These are phyloP conservation scores for Trogon surrucura DNA, from an alignment of 2,113 vertebrate genomes.

Conservation along the genomic window DNA sequence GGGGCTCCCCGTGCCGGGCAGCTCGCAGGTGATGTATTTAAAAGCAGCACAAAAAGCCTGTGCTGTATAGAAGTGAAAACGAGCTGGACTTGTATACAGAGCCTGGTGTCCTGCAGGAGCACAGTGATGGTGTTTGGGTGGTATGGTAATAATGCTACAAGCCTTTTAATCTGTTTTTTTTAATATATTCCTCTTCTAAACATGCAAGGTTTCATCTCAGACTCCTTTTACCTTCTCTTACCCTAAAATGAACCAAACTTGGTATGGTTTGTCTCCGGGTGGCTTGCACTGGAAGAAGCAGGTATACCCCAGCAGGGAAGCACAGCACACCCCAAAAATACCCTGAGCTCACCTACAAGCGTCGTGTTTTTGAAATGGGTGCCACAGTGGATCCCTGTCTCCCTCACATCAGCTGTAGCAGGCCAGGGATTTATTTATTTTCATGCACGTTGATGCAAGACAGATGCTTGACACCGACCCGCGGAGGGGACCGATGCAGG, in stretches of 20 bases:
- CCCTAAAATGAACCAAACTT: neutral
- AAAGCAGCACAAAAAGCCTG: neutral
- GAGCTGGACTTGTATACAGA: neutral
- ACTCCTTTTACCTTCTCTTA: neutral
- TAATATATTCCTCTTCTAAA: neutral
- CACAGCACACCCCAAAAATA: rapidly evolving
- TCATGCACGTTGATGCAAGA: neutral
- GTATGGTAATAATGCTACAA: neutral
- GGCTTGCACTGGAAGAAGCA: neutral
- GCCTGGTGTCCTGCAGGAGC: neutral
- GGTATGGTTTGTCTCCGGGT: neutral
- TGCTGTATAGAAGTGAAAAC: neutral
- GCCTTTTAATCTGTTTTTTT: neutral
- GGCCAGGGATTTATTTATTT: neutral
- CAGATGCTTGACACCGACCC: neutral
- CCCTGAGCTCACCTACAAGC: neutral
- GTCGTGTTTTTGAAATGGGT: rapidly evolving
- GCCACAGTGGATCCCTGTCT: neutral
- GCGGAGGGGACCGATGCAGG: neutral
- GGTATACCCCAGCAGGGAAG: neutral
- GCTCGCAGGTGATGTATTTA: neutral
- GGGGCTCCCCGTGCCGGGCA: neutral
- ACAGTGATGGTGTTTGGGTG: neutral
- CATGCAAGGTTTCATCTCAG: neutral
- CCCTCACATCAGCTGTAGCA: neutral